A percentile compares a stretch with the other conserved stretches of the same genome.
phyloP scores from a whole-genome alignment of 2,797 vertebrate genomes.

The Clarias laeviceps region DNA sequence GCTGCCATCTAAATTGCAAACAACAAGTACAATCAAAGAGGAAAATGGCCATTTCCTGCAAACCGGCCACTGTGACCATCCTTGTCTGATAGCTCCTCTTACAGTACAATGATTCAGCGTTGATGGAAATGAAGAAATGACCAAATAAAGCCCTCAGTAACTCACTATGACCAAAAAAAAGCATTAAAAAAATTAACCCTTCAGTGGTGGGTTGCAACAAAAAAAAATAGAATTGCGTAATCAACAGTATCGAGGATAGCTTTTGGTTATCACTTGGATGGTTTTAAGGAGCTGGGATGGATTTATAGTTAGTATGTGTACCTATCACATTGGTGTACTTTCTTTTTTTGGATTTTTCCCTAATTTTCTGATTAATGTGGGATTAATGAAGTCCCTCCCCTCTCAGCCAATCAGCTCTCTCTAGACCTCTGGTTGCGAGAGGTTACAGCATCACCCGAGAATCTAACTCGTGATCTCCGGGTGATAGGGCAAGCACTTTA shows the following conservation, averaged over 20 bases:
- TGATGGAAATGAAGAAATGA: constrained; percentile 50
- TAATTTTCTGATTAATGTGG: no score
- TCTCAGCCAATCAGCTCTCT: no score
- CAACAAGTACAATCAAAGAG: constrained; percentile 64
- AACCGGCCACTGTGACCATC: constrained; percentile 59
- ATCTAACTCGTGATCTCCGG: no score
- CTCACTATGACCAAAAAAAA: constrained; percentile 16
- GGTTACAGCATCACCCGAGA: no score
- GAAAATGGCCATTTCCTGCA: constrained; percentile 64
- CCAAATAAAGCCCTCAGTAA: constrained; percentile 34
- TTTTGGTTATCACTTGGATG: neutral
- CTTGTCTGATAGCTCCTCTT: constrained; percentile 66
- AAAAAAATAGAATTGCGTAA: neutral
- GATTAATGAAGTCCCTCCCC: no score
- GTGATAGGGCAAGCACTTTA: no score
- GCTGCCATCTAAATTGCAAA: constrained; percentile 67
- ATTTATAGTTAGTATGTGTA: neutral
- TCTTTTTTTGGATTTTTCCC: neutral
- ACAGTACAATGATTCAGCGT: constrained; percentile 61
- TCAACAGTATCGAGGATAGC: neutral
- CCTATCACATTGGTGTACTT: neutral
- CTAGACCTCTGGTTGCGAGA: no score
- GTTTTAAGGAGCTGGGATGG: neutral
- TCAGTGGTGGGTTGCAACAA: neutral
- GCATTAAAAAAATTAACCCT: constrained; percentile 34